A percentile compares a stretch with the other conserved stretches of the same genome.
Conservation (phyloP, 1,140 invertebrate genomes). For the Diabrotica undecimpunctata region DNA sequence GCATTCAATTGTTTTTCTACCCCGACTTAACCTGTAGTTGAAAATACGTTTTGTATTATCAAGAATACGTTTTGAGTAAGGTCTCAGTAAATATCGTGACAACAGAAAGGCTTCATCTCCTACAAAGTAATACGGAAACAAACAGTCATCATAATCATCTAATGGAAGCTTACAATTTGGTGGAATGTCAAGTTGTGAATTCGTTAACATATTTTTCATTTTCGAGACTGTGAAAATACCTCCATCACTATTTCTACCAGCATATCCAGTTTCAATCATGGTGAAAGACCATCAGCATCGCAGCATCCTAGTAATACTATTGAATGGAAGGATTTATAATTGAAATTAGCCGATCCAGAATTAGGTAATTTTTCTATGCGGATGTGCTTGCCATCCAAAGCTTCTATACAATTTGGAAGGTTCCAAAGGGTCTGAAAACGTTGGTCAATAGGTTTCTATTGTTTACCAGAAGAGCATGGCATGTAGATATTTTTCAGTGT, state of each 20-base stretch:
- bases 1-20: constrained; percentile 44
- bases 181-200: constrained; percentile 18
- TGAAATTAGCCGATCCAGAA: too few species aligned
- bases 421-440: too few species aligned
- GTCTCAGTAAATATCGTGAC: constrained; percentile 42
- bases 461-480: too few species aligned
- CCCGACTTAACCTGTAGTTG: constrained; percentile 40
- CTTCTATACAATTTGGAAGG: too few species aligned
- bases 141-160: constrained; percentile 5
- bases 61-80: constrained; percentile 8
- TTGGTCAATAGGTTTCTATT: constrained; percentile 17
- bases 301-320: too few species aligned
- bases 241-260: constrained; percentile 26
- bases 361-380: too few species aligned
- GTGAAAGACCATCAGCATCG: too few species aligned
- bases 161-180: neutral
- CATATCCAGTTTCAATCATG: constrained; percentile 25
- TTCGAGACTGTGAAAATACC: constrained; percentile 18
- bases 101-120: constrained; percentile 50
- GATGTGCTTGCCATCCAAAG: too few species aligned
- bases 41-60: constrained; percentile 25
- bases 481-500: too few species aligned
- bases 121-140: constrained; percentile 49
- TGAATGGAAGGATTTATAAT: too few species aligned
- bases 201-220: constrained; percentile 17